Evolutionary conservation across 2,888 invertebrate species (phyloP).

Genomic region (Calameuta idolon): DNA sequence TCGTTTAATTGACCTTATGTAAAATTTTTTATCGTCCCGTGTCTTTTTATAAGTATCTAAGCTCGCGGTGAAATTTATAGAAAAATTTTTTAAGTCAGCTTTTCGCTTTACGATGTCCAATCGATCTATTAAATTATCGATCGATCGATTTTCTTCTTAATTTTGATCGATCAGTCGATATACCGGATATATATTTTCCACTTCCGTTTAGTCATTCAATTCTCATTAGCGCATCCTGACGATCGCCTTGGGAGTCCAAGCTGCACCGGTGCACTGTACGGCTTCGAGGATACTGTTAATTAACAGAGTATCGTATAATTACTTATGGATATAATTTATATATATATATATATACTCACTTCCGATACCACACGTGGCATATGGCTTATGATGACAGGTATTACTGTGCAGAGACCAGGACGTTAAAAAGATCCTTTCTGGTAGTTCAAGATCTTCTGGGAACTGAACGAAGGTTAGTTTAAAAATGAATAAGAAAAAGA

Average conservation of each 20-base stretch:
- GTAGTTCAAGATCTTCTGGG: background rate
- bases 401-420: constrained; percentile 24
- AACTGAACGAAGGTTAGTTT: background rate
- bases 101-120: no score
- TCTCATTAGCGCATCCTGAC: background rate
- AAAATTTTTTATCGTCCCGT: background rate
- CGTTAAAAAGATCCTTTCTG: constrained; percentile 18
- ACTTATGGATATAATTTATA: background rate
- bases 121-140: background rate
- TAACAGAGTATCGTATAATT: background rate
- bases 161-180: background rate
- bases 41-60: background rate
- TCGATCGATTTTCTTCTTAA: background rate
- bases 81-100: no score
- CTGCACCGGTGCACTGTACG: background rate
- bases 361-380: constrained; percentile 25
- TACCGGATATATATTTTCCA: background rate
- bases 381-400: constrained; percentile 22
- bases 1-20: background rate
- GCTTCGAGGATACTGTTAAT: background rate
- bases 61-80: no score
- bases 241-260: background rate
- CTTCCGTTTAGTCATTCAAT: background rate
- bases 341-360: constrained; percentile 14
- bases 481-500: background rate